These are phyloP conservation scores for Platynereis dumerilii DNA, from an alignment of 2,888 invertebrate species.

Conservation along the genomic window DNA sequence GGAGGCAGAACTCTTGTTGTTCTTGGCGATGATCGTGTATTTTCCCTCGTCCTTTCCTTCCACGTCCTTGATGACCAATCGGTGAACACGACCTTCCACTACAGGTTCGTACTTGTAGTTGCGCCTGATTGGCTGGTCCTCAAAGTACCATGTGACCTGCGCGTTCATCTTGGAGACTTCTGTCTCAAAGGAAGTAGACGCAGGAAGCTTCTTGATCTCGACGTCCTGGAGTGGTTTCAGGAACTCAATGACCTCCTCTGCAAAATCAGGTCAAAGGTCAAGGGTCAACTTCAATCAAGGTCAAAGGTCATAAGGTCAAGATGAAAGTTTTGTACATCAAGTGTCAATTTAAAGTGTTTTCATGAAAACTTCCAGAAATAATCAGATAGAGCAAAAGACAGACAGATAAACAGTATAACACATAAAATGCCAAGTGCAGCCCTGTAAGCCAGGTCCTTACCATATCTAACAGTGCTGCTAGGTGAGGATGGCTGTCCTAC, in stretches of 20 bases:
- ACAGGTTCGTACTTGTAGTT: slow-evolving; percentile 54
- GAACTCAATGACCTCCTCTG: slow-evolving; percentile 38
- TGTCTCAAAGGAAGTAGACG: slow-evolving; percentile 53
- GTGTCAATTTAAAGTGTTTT: too few relatives aligned
- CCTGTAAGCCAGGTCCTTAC: too few relatives aligned
- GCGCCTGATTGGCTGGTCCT: slow-evolving; percentile 74
- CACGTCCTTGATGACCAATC: slow-evolving; percentile 51
- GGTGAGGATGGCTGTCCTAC: slow-evolving; percentile 41
- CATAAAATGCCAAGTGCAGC: too few relatives aligned
- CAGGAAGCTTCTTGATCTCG: slow-evolving; percentile 36
- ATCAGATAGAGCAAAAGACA: too few relatives aligned
- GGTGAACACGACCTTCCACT: slow-evolving; percentile 51
- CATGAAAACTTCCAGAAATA: too few relatives aligned
- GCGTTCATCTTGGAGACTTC: slow-evolving; percentile 47
- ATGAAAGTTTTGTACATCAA: too few relatives aligned
- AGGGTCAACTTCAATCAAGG: too few relatives aligned
- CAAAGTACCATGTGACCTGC: slow-evolving; percentile 36
- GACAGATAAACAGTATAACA: neutral
- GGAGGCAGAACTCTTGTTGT: slow-evolving; percentile 27
- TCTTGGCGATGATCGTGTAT: slow-evolving; percentile 43
- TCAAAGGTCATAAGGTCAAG: too few relatives aligned
- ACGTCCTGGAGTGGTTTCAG: slow-evolving; percentile 31
- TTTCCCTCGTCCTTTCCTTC: slow-evolving; percentile 57
- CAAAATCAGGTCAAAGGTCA: neutral
- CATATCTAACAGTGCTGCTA: slow-evolving; percentile 39